These are phyloP conservation scores for Nestor notabilis DNA, from an alignment of 2,113 vertebrate genomes.

Conservation along the genomic window DNA sequence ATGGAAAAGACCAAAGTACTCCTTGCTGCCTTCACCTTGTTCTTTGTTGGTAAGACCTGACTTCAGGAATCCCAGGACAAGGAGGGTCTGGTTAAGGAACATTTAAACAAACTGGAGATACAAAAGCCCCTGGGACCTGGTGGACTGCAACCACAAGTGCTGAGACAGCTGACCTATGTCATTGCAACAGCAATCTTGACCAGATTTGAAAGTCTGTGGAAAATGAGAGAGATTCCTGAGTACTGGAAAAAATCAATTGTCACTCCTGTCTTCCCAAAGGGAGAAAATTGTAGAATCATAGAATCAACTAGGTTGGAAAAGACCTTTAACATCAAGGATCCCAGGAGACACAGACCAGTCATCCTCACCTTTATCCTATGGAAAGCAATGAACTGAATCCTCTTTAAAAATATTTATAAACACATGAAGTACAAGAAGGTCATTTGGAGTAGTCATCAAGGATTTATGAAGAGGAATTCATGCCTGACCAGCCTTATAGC, in stretches of 20 bases:
- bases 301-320: too few relatives aligned
- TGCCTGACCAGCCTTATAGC: neutral
- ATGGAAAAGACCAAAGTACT: neutral
- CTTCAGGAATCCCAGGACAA: neutral
- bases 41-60: neutral
- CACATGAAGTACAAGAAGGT: neutral
- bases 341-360: neutral
- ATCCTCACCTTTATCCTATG: neutral
- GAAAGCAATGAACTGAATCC: neutral
- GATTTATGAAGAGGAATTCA: neutral
- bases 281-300: neutral
- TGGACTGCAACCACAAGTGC: neutral
- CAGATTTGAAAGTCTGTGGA: neutral
- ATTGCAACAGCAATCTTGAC: neutral
- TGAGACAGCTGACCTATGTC: neutral
- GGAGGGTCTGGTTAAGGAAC: neutral
- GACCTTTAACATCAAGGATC: neutral
- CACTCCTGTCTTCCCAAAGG: neutral
- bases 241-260: neutral
- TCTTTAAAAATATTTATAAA: neutral
- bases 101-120: neutral
- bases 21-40: neutral
- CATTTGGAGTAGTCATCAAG: neutral
- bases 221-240: neutral
- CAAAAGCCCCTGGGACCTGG: accelerated